Percentiles rank a stretch among this genome's conserved stretches.
Conservation (phyloP, 1,140 invertebrate species). For the Zaprionus gabonicus region DNA sequence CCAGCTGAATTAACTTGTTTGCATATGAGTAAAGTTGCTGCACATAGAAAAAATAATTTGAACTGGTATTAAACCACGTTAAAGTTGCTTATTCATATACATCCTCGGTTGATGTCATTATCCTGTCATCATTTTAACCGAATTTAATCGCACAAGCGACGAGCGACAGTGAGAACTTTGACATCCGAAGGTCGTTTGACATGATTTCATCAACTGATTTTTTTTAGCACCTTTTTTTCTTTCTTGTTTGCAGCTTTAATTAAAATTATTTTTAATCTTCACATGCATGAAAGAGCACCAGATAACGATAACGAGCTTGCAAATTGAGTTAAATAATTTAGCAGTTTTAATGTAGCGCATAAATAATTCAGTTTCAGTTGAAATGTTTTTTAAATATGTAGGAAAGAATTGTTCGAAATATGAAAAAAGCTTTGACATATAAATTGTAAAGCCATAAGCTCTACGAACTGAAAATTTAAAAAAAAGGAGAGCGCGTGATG, state of each 20-base stretch:
- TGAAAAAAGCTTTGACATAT: too few species aligned
- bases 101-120: neutral
- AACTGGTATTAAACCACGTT: neutral
- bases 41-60: neutral
- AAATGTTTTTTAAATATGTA: neutral
- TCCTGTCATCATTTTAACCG: neutral
- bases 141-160: neutral
- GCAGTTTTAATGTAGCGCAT: constrained; percentile 1
- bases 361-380: neutral
- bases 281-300: neutral
- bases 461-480: too few species aligned
- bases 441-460: too few species aligned
- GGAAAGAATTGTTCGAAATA: too few species aligned
- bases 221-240: neutral
- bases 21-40: neutral
- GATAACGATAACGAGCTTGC: neutral
- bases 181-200: neutral
- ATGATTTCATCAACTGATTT: neutral
- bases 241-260: neutral
- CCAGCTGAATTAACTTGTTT: neutral
- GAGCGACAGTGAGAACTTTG: neutral
- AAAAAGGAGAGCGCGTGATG: too few species aligned
- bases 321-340: neutral
- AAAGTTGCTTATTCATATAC: neutral
- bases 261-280: constrained; percentile 6